Conservation (phyloP, 2,113 vertebrate species). For the Numenius arquata region DNA sequence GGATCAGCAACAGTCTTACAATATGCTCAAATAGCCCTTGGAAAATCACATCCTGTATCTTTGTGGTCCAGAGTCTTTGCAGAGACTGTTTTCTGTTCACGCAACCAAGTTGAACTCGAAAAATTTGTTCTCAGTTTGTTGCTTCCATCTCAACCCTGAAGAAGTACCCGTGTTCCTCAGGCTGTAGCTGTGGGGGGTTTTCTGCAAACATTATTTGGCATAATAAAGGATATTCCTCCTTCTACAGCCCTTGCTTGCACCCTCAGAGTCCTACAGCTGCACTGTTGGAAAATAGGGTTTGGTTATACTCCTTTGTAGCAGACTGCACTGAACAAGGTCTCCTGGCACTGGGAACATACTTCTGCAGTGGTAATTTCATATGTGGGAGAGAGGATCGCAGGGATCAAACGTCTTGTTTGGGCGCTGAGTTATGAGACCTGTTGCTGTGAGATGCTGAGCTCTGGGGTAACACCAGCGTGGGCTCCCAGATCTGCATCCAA, state of each 20-base stretch:
- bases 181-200: neutral
- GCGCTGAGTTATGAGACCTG: neutral
- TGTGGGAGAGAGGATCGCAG: neutral
- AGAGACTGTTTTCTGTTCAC: neutral
- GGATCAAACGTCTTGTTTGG: neutral
- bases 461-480: neutral
- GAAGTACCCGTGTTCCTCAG: neutral
- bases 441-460: neutral
- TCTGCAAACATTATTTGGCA: neutral
- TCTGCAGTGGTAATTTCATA: neutral
- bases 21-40: neutral
- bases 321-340: neutral
- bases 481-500: neutral
- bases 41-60: neutral
- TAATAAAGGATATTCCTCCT: neutral
- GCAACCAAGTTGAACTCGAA: neutral
- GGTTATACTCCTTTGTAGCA: neutral
- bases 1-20: neutral
- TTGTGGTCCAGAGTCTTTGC: neutral
- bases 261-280: neutral
- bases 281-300: neutral
- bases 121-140: neutral
- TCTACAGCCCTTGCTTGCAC: neutral
- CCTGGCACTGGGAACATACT: neutral
- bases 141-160: neutral